Conservation (phyloP, 1,140 invertebrate genomes). For the Asbolus verrucosus region DNA sequence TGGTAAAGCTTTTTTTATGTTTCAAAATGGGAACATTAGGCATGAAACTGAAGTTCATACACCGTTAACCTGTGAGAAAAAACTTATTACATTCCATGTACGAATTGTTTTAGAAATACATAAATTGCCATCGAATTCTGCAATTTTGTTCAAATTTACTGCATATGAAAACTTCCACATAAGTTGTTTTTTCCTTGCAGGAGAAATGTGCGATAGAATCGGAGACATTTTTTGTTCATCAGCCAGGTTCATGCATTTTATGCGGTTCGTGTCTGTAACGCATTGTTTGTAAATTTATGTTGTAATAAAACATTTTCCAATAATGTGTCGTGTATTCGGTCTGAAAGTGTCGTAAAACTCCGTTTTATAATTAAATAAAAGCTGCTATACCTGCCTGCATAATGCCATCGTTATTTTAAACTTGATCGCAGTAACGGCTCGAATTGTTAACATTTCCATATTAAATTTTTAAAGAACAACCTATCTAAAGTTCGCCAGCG, state of each 20-base stretch:
- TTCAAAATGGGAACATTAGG: too few species aligned
- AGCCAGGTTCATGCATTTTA: conserved; percentile 21
- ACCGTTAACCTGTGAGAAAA: too few species aligned
- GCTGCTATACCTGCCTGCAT: conserved; percentile 24
- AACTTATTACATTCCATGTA: too few species aligned
- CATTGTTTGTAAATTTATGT: conserved; percentile 36
- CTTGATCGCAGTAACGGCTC: conserved; percentile 12
- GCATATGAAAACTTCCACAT: too few species aligned
- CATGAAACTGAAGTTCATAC: too few species aligned
- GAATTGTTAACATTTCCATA: conserved; percentile 7
- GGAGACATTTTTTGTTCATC: conserved; percentile 24
- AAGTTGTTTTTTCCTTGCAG: conserved; percentile 8
- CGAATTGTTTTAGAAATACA: too few species aligned
- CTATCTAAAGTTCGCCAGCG: conserved; percentile 3
- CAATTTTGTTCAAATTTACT: too few species aligned
- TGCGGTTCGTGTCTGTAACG: conserved; percentile 24
- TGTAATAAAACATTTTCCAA: conserved; percentile 37
- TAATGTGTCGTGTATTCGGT: conserved; percentile 31
- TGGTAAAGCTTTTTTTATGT: too few species aligned
- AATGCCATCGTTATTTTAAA: conserved; percentile 29
- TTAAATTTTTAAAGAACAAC: conserved; percentile 17
- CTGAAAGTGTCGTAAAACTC: conserved; percentile 36
- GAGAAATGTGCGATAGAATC: too few species aligned
- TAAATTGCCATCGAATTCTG: too few species aligned
- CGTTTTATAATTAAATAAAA: conserved; percentile 39